Base-by-base conservation (phyloP, 1,140 invertebrate genomes). In the Trialeurodes vaporariorum region DNA sequence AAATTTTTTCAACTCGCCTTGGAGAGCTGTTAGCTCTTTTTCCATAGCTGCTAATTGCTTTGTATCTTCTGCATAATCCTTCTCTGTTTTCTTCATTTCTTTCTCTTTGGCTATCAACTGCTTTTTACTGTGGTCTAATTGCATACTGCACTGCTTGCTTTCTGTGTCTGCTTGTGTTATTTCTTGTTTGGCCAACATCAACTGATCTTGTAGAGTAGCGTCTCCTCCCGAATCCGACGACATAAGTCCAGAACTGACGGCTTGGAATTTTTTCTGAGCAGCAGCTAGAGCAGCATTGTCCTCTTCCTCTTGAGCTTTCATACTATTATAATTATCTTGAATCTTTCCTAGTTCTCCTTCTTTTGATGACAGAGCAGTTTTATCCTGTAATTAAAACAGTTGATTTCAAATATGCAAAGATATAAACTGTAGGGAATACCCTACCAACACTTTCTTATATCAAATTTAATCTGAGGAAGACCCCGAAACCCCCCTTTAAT, bases 141-240 rank as follows among this genome's bases (percentile, higher is more conserved):
- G 85, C 87, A 93, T 92, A 70, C 85, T 82, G 13, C 86, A 86
- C 68, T 91, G 87, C 70, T 92, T 90, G 11, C 86, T 84, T 62
- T 91, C 87, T 0, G 92, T 95, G 72, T 90, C 86, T 1, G 91
- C 88, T 71, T 88, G 84, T 22, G 86, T 86, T 9, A 89, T 83
- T 65, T 84, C 85, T 72, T 87, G 84, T 73, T 91, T 90, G 0
- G 90, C 89, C 76, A 89, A 84, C 73, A 94, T 94, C 0, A 96
- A 79, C 75, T 96, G 93, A 71, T 96, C 91, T 76, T 93, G 89
- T 23, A 97, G 79, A 2, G 93, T 93, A n/a, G 89, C 85, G 67
- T 87, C 87, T 13, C 93, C 92, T 21, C 93, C 92, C 72, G 86
- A 86, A n/a, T 89, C 87, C 67, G 86, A 88, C 25, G 87, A 84